Base-by-base conservation (phyloP, 2,113 vertebrate species). In the Xiphophorus couchianus region DNA sequence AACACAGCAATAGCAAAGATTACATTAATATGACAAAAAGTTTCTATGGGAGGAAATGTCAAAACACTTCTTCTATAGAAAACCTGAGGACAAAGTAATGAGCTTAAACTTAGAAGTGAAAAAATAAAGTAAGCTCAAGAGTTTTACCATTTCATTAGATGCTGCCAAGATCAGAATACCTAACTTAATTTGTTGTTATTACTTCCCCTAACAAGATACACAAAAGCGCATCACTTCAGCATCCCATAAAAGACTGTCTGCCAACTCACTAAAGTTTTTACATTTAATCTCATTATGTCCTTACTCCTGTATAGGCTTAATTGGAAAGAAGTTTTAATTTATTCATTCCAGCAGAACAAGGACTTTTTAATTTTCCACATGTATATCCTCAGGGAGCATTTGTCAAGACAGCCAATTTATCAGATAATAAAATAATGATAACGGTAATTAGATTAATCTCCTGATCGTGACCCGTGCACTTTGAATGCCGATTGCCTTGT, bases 401-500 rank as follows among this genome's bases (percentile, higher is more conserved):
- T 85, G 85, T 74, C 74, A 88, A 86, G 83, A 83, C 89, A 88
- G 80, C 81, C 84, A 89, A 88, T 92, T 93, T 85, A 88, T 88
- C 83, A 90, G 76, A 78, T 86, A 81, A 90, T 90, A 89, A 89
- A 90, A 91, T 86, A 88, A 89, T 88, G 79, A 91, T 90, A 86
- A 91, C 80, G 81, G 82, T 93, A 93, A 94, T 92, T 90, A 93
- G 84, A 93, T 88, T 75, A 87, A 91, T 92, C 86, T 88, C 87
- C 81, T 83, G 91, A 90, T 92, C 82, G 80, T 90, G 91, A 92
- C 84, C 89, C 78, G 44, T 78, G 88, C 84, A 88, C 87, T 84
- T 81, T 84, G 85, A 92, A 92, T 85, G 85, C 89, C 48, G 80
- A 91, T 83, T 84, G 85, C 63, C 80, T 78, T 92, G 91, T 89